A percentile compares a stretch with the other conserved stretches of the same genome.
phyloP scores from a whole-genome alignment of 2,113 vertebrate species.

The Oreamnos americanus region DNA sequence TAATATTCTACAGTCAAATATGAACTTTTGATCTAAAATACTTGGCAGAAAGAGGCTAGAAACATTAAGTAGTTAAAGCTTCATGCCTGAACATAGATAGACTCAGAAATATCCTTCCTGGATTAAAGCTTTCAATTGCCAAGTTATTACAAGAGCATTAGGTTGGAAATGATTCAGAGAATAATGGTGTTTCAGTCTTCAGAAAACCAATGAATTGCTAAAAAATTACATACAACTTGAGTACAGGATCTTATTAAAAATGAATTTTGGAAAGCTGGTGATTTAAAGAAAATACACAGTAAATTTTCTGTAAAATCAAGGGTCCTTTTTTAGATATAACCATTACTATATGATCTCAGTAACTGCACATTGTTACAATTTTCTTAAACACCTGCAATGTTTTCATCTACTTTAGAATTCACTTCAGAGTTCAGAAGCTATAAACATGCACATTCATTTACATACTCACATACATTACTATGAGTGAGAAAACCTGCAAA shows the following conservation, averaged over 20 bases:
- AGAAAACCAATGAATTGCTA: not conserved
- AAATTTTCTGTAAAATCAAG: not conserved
- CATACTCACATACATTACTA: not conserved
- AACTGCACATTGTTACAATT: not conserved
- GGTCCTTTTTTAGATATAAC: not conserved
- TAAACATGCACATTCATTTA: not conserved
- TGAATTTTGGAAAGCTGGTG: not conserved
- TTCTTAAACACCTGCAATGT: not conserved
- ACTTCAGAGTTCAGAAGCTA: not conserved
- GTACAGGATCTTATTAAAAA: not conserved
- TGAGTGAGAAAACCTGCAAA: not conserved
- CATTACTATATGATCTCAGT: not conserved
- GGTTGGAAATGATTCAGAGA: not conserved
- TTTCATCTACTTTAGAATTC: not conserved
- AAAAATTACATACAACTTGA: not conserved
- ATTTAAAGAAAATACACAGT: not conserved
- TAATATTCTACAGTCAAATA: not conserved
- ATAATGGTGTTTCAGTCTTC: not conserved
- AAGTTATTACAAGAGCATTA: not conserved
- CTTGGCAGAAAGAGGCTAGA: not conserved
- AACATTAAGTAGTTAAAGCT: conserved; percentile 7
- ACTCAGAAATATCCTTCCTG: not conserved
- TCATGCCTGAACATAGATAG: not conserved
- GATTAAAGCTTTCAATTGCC: not conserved
- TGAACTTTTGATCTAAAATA: not conserved